These are phyloP conservation scores for Otus sunia DNA, from an alignment of 2,113 vertebrate species.

Conservation along the genomic window DNA sequence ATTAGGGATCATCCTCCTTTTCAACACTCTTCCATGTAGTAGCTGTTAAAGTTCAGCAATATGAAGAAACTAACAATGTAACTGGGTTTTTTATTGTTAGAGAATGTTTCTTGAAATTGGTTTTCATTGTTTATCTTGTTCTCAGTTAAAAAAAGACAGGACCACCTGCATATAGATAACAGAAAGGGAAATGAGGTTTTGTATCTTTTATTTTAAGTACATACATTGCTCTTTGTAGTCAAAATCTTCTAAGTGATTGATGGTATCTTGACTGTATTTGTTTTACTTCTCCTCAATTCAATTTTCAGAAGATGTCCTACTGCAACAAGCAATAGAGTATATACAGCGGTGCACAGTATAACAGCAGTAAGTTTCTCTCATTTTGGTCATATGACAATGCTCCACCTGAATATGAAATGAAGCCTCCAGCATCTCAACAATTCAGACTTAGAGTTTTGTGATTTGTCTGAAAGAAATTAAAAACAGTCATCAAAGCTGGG, in stretches of 20 bases:
- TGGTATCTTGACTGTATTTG: neutral
- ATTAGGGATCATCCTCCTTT: neutral
- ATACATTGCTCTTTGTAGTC: neutral
- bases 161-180: neutral
- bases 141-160: neutral
- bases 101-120: neutral
- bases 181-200: neutral
- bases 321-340: neutral
- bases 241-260: neutral
- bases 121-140: conserved; percentile 10
- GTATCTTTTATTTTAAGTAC: neutral
- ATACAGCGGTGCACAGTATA: neutral
- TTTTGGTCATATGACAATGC: neutral
- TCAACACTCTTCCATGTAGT: rapidly evolving
- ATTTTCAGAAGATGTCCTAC: neutral
- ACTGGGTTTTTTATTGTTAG: neutral
- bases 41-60: neutral
- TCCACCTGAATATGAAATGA: neutral
- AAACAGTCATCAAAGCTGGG: neutral
- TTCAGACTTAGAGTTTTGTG: neutral
- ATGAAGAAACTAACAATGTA: neutral
- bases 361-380: neutral
- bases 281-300: neutral
- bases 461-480: neutral
- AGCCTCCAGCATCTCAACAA: neutral